Percentiles rank a stretch among this genome's conserved stretches.
Evolutionary conservation across 1,140 invertebrate genomes (phyloP).

Genomic region (Galleria mellonella): DNA sequence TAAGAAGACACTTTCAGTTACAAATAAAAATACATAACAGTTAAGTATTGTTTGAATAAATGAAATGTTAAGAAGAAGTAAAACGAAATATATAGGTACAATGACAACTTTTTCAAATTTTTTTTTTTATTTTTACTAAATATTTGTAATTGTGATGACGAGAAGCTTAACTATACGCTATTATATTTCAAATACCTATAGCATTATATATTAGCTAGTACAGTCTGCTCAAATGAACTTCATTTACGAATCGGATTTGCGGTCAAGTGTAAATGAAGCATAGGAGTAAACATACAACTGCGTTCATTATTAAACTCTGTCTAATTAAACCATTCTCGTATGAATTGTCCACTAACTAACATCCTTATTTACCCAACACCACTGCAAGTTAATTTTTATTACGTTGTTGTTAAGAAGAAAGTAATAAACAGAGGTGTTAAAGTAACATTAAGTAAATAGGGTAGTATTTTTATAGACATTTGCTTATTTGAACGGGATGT

Average conservation of each 20-base stretch:
- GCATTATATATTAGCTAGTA: no score
- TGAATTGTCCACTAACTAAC: conserved; percentile 39
- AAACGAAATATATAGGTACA: no score
- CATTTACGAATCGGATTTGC: conserved; percentile 23
- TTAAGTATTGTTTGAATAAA: no score
- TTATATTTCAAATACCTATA: no score
- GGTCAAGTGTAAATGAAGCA: conserved; percentile 26
- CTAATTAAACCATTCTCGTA: conserved; percentile 47
- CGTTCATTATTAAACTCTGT: conserved; percentile 28
- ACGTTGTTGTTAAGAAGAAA: conserved; percentile 24
- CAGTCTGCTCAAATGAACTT: no score
- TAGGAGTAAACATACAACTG: conserved; percentile 13
- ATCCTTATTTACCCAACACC: conserved; percentile 43
- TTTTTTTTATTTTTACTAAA: no score
- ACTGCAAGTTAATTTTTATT: conserved; percentile 13
- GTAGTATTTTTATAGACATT: no score
- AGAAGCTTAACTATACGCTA: no score
- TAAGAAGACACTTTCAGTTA: conserved; percentile 1
- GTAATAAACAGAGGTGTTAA: conserved; percentile 22
- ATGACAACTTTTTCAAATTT: no score
- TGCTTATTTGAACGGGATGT: neutral
- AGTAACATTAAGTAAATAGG: conserved; percentile 3
- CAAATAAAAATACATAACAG: no score
- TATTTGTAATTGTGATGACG: no score
- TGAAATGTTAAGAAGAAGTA: no score